phyloP scores from a whole-genome alignment of 2,113 vertebrate species.

The Scartelaos histophorus region DNA sequence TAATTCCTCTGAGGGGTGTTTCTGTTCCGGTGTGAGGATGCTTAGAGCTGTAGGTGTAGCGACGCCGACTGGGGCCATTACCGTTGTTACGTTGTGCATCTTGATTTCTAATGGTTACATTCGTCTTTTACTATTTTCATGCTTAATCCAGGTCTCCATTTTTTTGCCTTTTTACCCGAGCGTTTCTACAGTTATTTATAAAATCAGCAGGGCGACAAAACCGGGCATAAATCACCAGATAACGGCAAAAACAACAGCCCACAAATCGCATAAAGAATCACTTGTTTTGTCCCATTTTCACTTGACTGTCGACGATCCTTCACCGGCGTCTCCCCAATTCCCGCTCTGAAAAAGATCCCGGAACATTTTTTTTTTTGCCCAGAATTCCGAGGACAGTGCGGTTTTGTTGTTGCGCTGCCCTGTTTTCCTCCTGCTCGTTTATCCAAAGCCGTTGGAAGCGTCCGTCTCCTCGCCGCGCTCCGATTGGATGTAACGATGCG shows the following conservation, averaged over 20 bases:
- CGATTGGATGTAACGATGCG: constrained; percentile 76
- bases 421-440: constrained; percentile 64
- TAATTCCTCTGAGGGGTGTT: no score
- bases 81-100: no score
- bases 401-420: constrained; percentile 61
- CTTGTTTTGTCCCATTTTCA: background rate
- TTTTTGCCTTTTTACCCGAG: no score
- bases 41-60: no score
- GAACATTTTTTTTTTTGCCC: background rate
- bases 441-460: constrained; percentile 64
- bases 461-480: constrained; percentile 66
- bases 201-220: background rate
- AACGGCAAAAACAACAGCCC: background rate
- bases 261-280: background rate
- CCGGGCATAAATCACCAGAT: background rate
- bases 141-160: no score
- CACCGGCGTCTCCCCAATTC: background rate
- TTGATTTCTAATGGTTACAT: no score
- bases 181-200: background rate
- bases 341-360: constrained; percentile 9
- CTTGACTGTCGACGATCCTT: background rate
- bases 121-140: no score
- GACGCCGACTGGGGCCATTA: no score
- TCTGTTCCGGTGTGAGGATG: no score
- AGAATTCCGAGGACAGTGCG: constrained; percentile 52